These are phyloP conservation scores for Grammomys dolichurus DNA, from an alignment of 2,113 vertebrate species.

Conservation along the genomic window DNA sequence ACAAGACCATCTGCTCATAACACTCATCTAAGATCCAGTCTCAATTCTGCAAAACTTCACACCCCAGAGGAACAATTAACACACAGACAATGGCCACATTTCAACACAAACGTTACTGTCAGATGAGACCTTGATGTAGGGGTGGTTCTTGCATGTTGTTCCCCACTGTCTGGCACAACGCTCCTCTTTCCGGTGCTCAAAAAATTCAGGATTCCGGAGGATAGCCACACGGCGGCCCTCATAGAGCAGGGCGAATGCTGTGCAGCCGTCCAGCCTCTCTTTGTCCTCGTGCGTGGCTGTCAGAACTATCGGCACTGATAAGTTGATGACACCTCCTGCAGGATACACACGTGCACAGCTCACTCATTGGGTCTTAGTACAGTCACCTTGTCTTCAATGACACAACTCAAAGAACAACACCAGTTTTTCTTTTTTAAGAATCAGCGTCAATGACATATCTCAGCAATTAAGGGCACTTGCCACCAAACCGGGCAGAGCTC, in stretches of 20 bases:
- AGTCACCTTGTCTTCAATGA: neutral
- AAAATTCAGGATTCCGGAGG: conserved; percentile 97
- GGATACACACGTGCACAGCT: neutral
- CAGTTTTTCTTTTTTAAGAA: neutral
- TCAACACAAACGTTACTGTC: neutral
- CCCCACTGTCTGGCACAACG: conserved; percentile 98
- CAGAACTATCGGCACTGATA: conserved; percentile 97
- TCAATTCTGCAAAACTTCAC: neutral
- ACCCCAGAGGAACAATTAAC: neutral
- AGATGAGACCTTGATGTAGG: conserved; percentile 95
- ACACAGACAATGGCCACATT: neutral
- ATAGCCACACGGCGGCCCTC: conserved; percentile 94
- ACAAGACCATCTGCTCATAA: neutral
- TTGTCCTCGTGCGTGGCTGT: conserved; percentile 93
- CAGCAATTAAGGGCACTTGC: neutral
- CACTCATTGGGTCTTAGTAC: neutral
- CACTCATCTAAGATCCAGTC: neutral
- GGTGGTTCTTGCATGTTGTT: conserved; percentile 96
- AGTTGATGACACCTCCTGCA: conserved; percentile 96
- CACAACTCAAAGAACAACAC: neutral
- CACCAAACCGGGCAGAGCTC: neutral
- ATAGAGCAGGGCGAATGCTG: conserved; percentile 93
- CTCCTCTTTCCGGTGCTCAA: conserved; percentile 97
- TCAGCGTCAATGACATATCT: neutral
- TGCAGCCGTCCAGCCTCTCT: conserved; percentile 93